Conservation (phyloP, 2,888 invertebrate genomes). For the Dugesia japonica region DNA sequence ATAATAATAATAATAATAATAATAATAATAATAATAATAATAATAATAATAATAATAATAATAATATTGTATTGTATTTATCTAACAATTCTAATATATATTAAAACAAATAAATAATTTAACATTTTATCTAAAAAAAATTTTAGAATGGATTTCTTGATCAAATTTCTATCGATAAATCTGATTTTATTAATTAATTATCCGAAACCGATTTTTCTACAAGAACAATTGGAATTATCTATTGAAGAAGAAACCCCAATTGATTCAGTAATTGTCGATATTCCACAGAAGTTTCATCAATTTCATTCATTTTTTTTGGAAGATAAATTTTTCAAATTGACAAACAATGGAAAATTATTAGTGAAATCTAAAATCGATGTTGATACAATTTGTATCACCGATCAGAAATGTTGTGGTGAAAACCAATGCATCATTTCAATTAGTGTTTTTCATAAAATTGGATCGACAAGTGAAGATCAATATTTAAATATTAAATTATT, state of each 20-base stretch:
- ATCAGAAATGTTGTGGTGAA: not conserved
- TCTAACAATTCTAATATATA: too few relatives aligned
- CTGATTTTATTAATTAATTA: not conserved
- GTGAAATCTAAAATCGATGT: not conserved
- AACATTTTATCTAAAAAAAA: not conserved
- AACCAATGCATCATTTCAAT: not conserved
- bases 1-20: too few relatives aligned
- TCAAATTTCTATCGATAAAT: not conserved
- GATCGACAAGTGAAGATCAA: not conserved
- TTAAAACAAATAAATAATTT: too few relatives aligned
- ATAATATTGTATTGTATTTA: too few relatives aligned
- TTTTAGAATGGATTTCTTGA: not conserved
- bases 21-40: too few relatives aligned
- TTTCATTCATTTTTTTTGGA: not conserved
- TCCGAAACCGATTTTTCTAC: not conserved
- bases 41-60: too few relatives aligned
- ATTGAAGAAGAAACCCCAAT: not conserved
- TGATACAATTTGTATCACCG: not conserved
- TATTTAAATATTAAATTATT: not conserved
- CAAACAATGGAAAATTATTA: not conserved
- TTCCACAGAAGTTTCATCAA: not conserved
- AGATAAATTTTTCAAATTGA: not conserved
- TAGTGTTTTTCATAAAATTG: not conserved
- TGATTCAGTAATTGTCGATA: not conserved
- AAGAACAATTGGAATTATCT: not conserved